A percentile compares a stretch with the other conserved stretches of the same genome.
phyloP scores from a whole-genome alignment of 1,140 invertebrate genomes.

The Anagrus nilaparvatae region DNA sequence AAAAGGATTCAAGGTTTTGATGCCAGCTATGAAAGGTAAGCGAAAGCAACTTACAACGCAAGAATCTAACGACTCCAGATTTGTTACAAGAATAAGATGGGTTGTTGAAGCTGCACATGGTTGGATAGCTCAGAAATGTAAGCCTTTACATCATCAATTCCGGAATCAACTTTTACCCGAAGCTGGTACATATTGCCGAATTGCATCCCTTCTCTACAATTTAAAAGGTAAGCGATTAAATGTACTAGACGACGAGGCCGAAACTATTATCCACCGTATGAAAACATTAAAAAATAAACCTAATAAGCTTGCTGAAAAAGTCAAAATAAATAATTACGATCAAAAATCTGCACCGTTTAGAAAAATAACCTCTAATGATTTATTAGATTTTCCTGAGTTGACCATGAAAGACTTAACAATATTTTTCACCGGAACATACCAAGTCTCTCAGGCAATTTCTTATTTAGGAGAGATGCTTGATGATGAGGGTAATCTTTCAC shows the following conservation, averaged over 20 bases:
- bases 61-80: constrained; percentile 28
- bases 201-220: constrained; percentile 17
- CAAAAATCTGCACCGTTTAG: constrained; percentile 13
- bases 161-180: constrained; percentile 21
- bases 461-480: too few species aligned
- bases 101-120: constrained; percentile 31
- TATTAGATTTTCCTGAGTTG: too few species aligned
- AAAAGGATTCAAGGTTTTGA: constrained; percentile 17
- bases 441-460: too few species aligned
- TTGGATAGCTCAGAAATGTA: constrained; percentile 17
- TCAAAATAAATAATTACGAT: constrained; percentile 15
- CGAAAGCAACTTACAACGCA: constrained; percentile 20
- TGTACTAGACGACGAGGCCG: constrained; percentile 10
- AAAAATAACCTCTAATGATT: too few species aligned
- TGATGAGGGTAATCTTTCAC: too few species aligned
- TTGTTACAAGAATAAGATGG: constrained; percentile 28
- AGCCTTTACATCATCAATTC: constrained; percentile 19
- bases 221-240: constrained; percentile 15
- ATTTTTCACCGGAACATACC: too few species aligned
- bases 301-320: constrained; percentile 13
- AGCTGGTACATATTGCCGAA: constrained; percentile 14
- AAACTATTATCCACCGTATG: constrained; percentile 14
- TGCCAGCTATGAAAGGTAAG: constrained; percentile 25
- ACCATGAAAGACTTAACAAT: too few species aligned
- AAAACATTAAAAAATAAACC: too few species aligned